Evolutionary conservation across 1,140 invertebrate species (phyloP), one percentile per base, ranked within the genome.

Genomic region (Branchinecta lindahli): DNA sequence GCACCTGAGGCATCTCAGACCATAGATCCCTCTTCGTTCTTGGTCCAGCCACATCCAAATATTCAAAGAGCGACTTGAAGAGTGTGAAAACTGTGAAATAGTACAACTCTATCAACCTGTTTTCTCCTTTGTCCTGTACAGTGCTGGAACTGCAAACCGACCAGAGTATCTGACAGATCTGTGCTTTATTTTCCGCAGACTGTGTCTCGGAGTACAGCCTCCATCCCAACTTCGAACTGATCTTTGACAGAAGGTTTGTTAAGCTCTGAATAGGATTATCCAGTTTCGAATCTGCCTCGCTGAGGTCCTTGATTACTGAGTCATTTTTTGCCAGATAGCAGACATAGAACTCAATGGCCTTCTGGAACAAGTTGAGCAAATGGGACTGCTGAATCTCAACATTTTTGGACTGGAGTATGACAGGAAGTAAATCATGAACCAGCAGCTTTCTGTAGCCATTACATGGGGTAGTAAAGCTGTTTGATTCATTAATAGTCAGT

Each of bases 1-100:
- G 52, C 52, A 61, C 52, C 18, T 61, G 52, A 15, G 52, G 52
- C 52, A 61, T 61, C 18, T 61, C 52, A 61, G 52, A 61, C 52
- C 52, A 61, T 6, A 61, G 52, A 61, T 61, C 52, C 18, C 52
- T 61, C 18, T 61, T 61, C 52, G 12, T 61, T 61, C 12, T 61
- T 61, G 52, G 52, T 61, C 52, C 52, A 61, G 18, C 52, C 18
- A 61, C 12, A 61, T 61, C 52, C 12, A 61, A 20, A 20, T 61
- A 61, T 20, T 61, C 52, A 61, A 61, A 61, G 12, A 61, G 18
- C 6, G 52, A 61, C 18, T 61, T 61, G 6, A 61, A 61, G 12
- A 61, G 18, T 20, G 52, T 61, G 52, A 61, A 61, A 61, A 61
- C 52, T 12, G 52, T 61, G 18, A 15, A 61, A 61, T 61, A 61